These are phyloP conservation scores for Chymomyza caudatula DNA, from an alignment of 2,888 invertebrate genomes.

Conservation along the genomic window DNA sequence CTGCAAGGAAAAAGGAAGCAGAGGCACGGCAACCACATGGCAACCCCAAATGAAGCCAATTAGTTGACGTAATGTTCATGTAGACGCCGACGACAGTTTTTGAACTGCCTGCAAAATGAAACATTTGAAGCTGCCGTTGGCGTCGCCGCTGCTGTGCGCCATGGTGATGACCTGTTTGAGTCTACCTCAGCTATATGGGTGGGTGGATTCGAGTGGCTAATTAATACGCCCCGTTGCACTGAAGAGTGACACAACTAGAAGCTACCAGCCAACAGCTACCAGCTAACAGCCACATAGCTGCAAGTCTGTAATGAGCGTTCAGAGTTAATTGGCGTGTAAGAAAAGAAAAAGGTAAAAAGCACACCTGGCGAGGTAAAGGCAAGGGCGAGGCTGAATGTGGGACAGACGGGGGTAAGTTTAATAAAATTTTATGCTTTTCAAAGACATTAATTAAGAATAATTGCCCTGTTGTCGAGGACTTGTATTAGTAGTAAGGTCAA, in stretches of 20 bases:
- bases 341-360: conserved; percentile 30
- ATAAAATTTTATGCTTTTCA: conserved; percentile 58
- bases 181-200: not conserved
- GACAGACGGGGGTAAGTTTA: conserved; percentile 40
- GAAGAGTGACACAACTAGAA: conserved; percentile 50
- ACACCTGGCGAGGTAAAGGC: conserved; percentile 12
- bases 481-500: no score
- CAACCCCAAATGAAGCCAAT: conserved; percentile 70
- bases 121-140: conserved; percentile 48
- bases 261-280: conserved; percentile 31
- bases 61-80: conserved; percentile 70
- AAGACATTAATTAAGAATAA: conserved; percentile 68
- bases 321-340: conserved; percentile 70
- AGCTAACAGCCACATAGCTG: conserved; percentile 6
- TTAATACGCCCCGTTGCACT: conserved; percentile 71
- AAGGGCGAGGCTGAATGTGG: not conserved
- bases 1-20: conserved; percentile 15
- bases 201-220: conserved; percentile 61
- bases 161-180: conserved; percentile 24
- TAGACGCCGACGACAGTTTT: conserved; percentile 52
- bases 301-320: conserved; percentile 65
- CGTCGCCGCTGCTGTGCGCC: not conserved
- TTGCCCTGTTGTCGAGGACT: conserved; percentile 38
- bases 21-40: conserved; percentile 46
- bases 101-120: conserved; percentile 64